A percentile compares a stretch with the other conserved stretches of the same genome.
These are phyloP conservation scores for Lutjanus campechanus DNA, from an alignment of 2,797 vertebrate genomes.

Conservation along the genomic window DNA sequence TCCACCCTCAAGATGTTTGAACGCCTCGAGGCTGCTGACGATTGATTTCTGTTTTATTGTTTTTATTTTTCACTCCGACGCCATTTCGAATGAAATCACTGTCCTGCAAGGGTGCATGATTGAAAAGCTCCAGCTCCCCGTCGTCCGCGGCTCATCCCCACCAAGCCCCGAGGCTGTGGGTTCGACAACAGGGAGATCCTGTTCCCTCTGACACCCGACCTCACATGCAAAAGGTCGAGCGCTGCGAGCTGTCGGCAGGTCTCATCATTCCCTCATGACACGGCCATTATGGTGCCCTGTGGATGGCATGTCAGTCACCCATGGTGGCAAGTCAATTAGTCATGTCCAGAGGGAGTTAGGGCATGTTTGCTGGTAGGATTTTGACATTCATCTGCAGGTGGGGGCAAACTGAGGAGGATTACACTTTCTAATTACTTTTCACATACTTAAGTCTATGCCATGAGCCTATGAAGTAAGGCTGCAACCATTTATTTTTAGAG, in stretches of 20 bases:
- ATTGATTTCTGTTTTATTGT: slow-evolving; percentile 84
- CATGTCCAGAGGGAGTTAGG: slow-evolving; percentile 61
- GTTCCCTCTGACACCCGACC: slow-evolving; percentile 76
- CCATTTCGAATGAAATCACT: slow-evolving; percentile 71
- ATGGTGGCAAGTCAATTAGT: slow-evolving; percentile 94
- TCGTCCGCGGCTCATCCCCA: slow-evolving; percentile 58
- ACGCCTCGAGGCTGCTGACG: slow-evolving; percentile 66
- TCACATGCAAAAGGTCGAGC: slow-evolving; percentile 72
- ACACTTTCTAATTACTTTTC: slow-evolving; percentile 48
- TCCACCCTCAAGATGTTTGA: slow-evolving; percentile 68
- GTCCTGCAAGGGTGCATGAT: slow-evolving; percentile 78
- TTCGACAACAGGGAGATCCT: slow-evolving; percentile 65
- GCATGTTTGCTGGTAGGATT: slow-evolving; percentile 49
- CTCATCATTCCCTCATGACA: slow-evolving; percentile 88
- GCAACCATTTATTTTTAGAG: too few relatives aligned
- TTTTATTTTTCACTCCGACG: slow-evolving; percentile 77
- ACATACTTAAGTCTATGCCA: not conserved
- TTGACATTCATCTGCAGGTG: slow-evolving; percentile 44
- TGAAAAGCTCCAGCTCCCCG: slow-evolving; percentile 72
- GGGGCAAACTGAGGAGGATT: slow-evolving; percentile 27
- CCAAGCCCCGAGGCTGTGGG: slow-evolving; percentile 65
- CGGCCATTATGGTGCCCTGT: slow-evolving; percentile 86
- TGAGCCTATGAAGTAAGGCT: not conserved
- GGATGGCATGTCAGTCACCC: slow-evolving; percentile 89
- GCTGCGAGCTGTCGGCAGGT: slow-evolving; percentile 84